Conservation (phyloP, 64 coral and sea anemone species). For the Montipora cactus region DNA sequence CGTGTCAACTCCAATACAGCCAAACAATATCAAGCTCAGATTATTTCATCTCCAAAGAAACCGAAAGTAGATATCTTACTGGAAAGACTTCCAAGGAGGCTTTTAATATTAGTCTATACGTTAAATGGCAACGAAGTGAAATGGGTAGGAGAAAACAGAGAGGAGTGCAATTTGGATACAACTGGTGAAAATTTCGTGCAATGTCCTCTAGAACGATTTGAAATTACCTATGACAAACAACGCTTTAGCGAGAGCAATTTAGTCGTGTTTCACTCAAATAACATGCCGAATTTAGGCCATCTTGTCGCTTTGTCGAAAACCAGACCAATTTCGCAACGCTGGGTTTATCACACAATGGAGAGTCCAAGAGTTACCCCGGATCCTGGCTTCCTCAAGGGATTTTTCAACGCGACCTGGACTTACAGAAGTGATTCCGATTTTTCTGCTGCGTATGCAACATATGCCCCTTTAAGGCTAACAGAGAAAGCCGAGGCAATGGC, state of each 20-base stretch:
- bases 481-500: background rate
- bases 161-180: background rate
- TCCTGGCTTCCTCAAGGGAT: background rate
- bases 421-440: slow-evolving; percentile 23
- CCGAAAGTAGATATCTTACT: background rate
- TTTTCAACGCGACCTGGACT: slow-evolving; percentile 34
- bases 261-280: slow-evolving; percentile 7
- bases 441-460: slow-evolving; percentile 16
- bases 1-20: background rate
- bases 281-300: background rate
- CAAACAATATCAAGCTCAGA: background rate
- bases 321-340: background rate
- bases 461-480: background rate
- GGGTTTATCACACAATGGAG: slow-evolving; percentile 41
- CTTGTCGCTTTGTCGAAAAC: background rate
- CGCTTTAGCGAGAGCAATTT: slow-evolving; percentile 9
- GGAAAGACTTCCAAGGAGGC: background rate
- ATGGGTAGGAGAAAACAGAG: slow-evolving; percentile 12
- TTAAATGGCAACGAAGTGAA: background rate
- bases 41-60: background rate
- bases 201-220: slow-evolving; percentile 31
- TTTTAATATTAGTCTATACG: slow-evolving; percentile 13
- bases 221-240: slow-evolving; percentile 22
- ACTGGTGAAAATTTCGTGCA: background rate
- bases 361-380: background rate